These are phyloP conservation scores for Bombus consobrinus DNA, from an alignment of 1,140 invertebrate genomes.

Conservation along the genomic window DNA sequence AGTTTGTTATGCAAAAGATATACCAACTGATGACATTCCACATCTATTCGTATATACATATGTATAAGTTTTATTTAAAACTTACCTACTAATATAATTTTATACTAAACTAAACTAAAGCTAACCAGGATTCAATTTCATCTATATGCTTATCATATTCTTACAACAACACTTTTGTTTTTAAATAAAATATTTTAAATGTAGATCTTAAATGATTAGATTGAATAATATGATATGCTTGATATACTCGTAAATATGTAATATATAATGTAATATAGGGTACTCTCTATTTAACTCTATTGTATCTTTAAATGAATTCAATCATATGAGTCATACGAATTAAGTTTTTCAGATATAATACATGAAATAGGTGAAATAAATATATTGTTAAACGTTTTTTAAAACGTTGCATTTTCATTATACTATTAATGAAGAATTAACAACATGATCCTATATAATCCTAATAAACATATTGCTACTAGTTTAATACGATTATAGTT, in stretches of 20 bases:
- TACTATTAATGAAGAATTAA: neutral
- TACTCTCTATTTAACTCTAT: neutral
- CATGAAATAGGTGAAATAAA: neutral
- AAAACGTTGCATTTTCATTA: neutral
- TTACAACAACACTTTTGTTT: no score
- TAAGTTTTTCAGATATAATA: neutral
- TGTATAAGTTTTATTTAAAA: neutral
- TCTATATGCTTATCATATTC: neutral
- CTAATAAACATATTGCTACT: no score
- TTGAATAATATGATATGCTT: neutral
- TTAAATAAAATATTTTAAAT: neutral
- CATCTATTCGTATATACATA: neutral
- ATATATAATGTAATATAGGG: neutral
- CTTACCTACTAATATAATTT: neutral
- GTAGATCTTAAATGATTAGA: neutral
- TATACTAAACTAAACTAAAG: no score
- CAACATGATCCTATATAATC: no score
- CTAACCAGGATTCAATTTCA: no score
- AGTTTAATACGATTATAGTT: no score
- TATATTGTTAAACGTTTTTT: neutral
- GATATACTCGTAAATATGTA: neutral
- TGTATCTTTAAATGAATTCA: slow-evolving; percentile 18
- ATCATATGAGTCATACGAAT: slow-evolving; percentile 7
- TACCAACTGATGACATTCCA: neutral
- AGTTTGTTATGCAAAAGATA: neutral